These are phyloP conservation scores for Thripadectes ignobilis DNA, from an alignment of 2,797 vertebrate species.

Conservation along the genomic window DNA sequence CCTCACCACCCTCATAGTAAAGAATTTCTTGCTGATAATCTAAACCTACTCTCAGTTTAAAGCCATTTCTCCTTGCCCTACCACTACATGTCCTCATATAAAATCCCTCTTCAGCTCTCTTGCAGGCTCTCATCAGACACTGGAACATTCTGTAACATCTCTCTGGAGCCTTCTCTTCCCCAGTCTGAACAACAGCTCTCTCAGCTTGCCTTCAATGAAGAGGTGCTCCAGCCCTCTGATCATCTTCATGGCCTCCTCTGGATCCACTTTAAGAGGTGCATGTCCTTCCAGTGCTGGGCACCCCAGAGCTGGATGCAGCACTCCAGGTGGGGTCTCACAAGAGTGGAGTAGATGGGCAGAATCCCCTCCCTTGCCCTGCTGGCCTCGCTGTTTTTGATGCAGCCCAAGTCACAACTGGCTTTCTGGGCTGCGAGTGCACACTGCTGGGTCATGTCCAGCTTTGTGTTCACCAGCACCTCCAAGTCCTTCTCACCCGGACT, in stretches of 20 bases:
- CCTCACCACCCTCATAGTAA: background rate
- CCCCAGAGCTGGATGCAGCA: background rate
- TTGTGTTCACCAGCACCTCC: background rate
- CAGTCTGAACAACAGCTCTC: background rate
- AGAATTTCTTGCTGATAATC: background rate
- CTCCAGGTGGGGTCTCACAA: background rate
- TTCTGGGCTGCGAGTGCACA: background rate
- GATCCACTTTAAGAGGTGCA: background rate
- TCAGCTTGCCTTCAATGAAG: background rate
- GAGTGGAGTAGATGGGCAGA: background rate
- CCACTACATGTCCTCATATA: background rate
- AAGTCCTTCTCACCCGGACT: background rate
- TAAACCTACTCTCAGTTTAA: background rate
- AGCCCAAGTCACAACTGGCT: background rate
- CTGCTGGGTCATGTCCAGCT: too few relatives aligned
- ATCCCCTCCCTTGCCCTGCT: accelerated
- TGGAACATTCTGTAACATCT: background rate
- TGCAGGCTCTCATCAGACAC: background rate
- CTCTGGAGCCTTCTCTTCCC: background rate
- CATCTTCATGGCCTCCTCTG: background rate
- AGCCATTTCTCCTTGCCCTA: background rate
- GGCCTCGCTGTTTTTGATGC: accelerated
- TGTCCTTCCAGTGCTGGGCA: background rate
- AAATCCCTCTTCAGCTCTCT: background rate
- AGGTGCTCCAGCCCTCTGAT: background rate